Evolutionary conservation across 1,140 invertebrate genomes (phyloP).

Genomic region (Cotesia chilonis): DNA sequence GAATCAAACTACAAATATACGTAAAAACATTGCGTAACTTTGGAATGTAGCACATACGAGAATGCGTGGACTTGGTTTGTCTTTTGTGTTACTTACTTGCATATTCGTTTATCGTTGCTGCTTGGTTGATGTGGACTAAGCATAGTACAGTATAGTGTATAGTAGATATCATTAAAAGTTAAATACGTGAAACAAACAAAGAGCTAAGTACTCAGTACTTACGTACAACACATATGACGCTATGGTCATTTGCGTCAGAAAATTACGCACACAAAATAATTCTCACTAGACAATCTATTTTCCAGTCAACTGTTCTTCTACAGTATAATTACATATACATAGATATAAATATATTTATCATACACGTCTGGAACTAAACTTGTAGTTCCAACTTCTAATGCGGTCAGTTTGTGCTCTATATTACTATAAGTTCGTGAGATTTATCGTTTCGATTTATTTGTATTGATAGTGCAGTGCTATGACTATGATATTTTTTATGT

Average conservation of each 20-base stretch:
- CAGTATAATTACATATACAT: not conserved
- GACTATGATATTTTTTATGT: not conserved
- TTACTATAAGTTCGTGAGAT: not conserved
- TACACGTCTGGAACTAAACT: not conserved
- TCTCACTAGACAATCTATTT: conserved; percentile 8
- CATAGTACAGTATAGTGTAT: not conserved
- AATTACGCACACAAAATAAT: conserved; percentile 11
- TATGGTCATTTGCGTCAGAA: conserved; percentile 29
- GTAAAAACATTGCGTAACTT: conserved; percentile 36
- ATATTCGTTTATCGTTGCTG: conserved; percentile 18
- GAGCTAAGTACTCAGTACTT: not conserved
- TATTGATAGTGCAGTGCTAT: not conserved
- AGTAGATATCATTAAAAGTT: not conserved
- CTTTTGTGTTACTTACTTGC: conserved; percentile 8
- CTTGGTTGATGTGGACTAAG: conserved; percentile 18
- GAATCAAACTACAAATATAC: conserved; percentile 36
- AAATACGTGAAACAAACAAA: not conserved
- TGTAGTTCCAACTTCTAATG: not conserved
- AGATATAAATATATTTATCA: not conserved
- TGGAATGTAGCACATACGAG: conserved; percentile 40
- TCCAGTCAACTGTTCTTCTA: conserved; percentile 10
- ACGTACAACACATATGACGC: conserved; percentile 9
- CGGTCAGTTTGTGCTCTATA: conserved; percentile 18
- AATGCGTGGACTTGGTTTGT: conserved; percentile 35
- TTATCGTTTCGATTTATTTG: conserved; percentile 1